Evolutionary conservation across 2,797 vertebrate species (phyloP).

Genomic region (Schizopygopsis pylzovi): DNA sequence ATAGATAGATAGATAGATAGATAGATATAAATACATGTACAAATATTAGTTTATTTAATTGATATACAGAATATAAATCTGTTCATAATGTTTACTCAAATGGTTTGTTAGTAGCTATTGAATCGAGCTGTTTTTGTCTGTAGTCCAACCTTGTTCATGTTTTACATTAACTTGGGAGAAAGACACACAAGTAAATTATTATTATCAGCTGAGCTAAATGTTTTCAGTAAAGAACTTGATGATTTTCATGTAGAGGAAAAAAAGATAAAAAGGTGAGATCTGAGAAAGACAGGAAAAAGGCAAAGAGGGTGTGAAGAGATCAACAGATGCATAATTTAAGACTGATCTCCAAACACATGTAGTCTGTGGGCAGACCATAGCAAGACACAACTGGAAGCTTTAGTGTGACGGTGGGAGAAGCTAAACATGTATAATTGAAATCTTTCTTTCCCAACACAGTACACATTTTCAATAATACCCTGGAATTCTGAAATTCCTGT

Average conservation of each 20-base stretch:
- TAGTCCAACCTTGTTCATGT: not conserved
- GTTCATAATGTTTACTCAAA: not conserved
- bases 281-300: not conserved
- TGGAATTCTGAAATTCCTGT: slow-evolving; percentile 5
- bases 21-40: not conserved
- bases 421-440: slow-evolving; percentile 11
- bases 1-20: not conserved
- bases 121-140: not conserved
- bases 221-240: not conserved
- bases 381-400: slow-evolving; percentile 41
- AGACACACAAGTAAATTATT: not conserved
- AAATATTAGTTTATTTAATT: not conserved
- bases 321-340: slow-evolving; percentile 59
- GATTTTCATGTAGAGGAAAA: slow-evolving; percentile 20
- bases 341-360: slow-evolving; percentile 28
- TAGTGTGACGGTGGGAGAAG: slow-evolving; percentile 8
- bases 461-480: not conserved
- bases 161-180: not conserved
- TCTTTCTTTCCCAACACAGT: not conserved
- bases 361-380: not conserved
- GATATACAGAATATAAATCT: not conserved
- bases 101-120: not conserved
- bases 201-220: not conserved
- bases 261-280: not conserved
- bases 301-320: slow-evolving; percentile 9